Base-by-base conservation (phyloP, 2,888 invertebrate species). In the Dichetophora obliterata region DNA sequence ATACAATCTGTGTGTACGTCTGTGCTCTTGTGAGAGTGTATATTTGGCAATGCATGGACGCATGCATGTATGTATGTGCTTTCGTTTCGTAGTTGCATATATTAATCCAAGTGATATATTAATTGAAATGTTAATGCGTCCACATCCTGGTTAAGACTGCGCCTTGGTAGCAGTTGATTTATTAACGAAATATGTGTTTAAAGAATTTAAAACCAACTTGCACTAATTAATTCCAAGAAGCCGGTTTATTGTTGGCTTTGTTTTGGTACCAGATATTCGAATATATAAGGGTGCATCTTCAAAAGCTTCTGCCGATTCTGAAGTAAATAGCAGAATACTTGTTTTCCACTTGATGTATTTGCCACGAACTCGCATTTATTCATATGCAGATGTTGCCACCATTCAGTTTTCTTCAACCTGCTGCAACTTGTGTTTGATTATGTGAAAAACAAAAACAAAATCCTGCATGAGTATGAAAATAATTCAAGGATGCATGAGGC, bases 91-190 rank as follows among this genome's bases (percentile, higher is more conserved):
- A 31, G 24, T 27, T 31, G 63, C n/a, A 31, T 63, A 34, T 31
- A 63, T 50, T 48, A 68, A 68, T 48, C 68, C 68, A 16, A 68
- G 68, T 68, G 68, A 68, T 68, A 68, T 50, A 68, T 68, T 27
- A 50, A 68, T 68, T 68, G 68, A 68, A 68, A 50, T 68, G 68
- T 68, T 68, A 68, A 68, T 68, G 68, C 68, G 48, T 27, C n/a
- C 68, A 34, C 43, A 37, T 43, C 8, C 66, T 37, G 50, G 50
- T 68, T 19, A 68, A 68, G 68, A 8, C 43, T 48, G 22, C 43
- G 14, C 14, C 22, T 6, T 37, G 22, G 31, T 11, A 16, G 59
- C 59, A 19, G 68, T 24, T 68, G 68, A 68, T 68, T 68, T 68
- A 68, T 68, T 68, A 50, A 50, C 27, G 50, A 48, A 48, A 16